These are phyloP conservation scores for Aradus depressus DNA, from an alignment of 2,888 invertebrate species.

Conservation along the genomic window DNA sequence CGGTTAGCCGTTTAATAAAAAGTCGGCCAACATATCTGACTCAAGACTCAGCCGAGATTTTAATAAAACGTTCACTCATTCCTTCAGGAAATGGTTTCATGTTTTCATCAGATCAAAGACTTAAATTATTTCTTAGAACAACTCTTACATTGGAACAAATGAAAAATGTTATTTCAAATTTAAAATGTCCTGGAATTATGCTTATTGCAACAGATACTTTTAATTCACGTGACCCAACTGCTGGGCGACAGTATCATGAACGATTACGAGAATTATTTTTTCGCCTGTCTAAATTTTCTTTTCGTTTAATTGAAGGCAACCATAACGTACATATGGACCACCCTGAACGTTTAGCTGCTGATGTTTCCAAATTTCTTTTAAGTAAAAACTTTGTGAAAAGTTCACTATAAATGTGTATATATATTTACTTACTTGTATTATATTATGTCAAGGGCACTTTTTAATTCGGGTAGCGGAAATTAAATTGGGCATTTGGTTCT, in stretches of 20 bases:
- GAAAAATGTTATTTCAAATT: conserved; percentile 24
- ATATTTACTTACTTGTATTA: too few species aligned
- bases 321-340: conserved; percentile 31
- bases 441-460: too few species aligned
- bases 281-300: conserved; percentile 17
- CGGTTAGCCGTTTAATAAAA: conserved; percentile 26
- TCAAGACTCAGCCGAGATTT: conserved; percentile 28
- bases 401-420: too few species aligned
- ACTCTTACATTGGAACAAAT: conserved; percentile 28
- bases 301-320: conserved; percentile 29
- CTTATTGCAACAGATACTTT: conserved; percentile 28
- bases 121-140: conserved; percentile 28
- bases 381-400: too few species aligned
- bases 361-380: conserved; percentile 15
- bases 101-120: conserved; percentile 34
- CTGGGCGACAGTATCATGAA: conserved; percentile 10
- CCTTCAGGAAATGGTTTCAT: conserved; percentile 28
- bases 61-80: conserved; percentile 29
- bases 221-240: conserved; percentile 3
- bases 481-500: too few species aligned
- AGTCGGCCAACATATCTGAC: conserved; percentile 28
- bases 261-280: conserved; percentile 16
- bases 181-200: conserved; percentile 27
- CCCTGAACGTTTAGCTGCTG: conserved; percentile 28
- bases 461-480: too few species aligned